Evolutionary conservation across 2,888 invertebrate species (phyloP).

Genomic region (Drepanosiphum platanoidis): DNA sequence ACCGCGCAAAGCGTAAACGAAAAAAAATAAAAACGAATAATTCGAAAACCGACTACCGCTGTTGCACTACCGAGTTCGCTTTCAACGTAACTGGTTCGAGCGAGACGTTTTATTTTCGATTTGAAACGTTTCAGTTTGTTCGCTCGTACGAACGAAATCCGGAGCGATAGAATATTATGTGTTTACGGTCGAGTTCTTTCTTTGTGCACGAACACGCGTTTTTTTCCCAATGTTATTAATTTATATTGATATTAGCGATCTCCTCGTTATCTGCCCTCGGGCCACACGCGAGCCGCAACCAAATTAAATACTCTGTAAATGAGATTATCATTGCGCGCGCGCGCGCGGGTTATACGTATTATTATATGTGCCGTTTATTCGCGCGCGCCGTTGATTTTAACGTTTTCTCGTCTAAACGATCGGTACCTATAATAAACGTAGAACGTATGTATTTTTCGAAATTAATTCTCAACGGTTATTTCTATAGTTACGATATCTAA

Average conservation of each 20-base stretch:
- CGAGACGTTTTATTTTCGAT: neutral
- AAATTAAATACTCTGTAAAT: constrained; percentile 15
- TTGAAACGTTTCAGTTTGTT: neutral
- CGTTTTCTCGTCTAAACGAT: neutral
- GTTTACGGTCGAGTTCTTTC: neutral
- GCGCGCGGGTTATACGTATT: too few relatives aligned
- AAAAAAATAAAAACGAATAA: neutral
- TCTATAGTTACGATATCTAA: neutral
- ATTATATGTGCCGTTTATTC: constrained; percentile 7
- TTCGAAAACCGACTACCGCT: neutral
- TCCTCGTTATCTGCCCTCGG: neutral
- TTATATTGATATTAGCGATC: neutral
- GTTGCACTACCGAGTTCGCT: too few relatives aligned
- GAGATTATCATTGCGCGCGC: neutral
- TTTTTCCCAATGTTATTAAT: neutral
- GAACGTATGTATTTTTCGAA: neutral
- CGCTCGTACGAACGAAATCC: neutral
- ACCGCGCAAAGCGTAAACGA: neutral
- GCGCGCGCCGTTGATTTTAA: constrained; percentile 4
- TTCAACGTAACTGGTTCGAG: too few relatives aligned
- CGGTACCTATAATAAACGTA: too few relatives aligned
- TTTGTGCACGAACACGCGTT: neutral
- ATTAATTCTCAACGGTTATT: neutral
- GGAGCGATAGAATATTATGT: neutral
- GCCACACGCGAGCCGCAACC: neutral